Base-by-base conservation (phyloP, 2,113 vertebrate genomes). In the Enhydra lutris region DNA sequence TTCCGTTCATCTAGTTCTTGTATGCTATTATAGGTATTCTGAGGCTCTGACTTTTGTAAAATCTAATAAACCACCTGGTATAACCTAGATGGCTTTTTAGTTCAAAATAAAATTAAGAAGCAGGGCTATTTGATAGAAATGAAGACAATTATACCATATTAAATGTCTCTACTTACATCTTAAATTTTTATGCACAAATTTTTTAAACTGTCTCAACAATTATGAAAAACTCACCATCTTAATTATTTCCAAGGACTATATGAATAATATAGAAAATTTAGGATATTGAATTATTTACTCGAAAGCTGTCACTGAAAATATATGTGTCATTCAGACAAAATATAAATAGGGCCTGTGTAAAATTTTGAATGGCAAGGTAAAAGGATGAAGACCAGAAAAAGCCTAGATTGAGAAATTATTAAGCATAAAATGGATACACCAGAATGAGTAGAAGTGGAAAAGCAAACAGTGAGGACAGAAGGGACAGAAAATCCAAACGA, bases 61-160 rank as follows among this genome's bases (percentile, higher is more conserved):
- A 36, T 92, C 3, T 47, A 94, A 88, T 92, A 88, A 83, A 55
- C 21, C 20, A 81, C 23, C 89, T 47, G 18, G 3, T 78, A 92
- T 55, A 61, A 96, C 57, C 55, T 85, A 81, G 20, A 21, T 69
- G 39, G 12, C 10, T 96, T 94, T 91, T 61, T 89, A 93, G 1
- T 84, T 39, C 79, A 84, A 98, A 92, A 76, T 83, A 96, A 95
- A 97, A 92, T 74, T 79, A 65, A 91, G 23, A n/a, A 5, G 80
- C 69, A 93, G 0, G 8, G 6, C 18, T 63, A 52, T 93, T 95
- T 89, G 57, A n/a, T 87, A 83, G 73, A 84, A 81, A 81, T 95
- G 31, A 96, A 83, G 34, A 65, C 1, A 82, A 23, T 45, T 59
- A 29, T 83, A 61, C 14, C 67, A 39, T 34, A 23, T 82, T 82